Base-by-base conservation (phyloP, 2,797 vertebrate genomes). In the Malacoctenus gilli region DNA sequence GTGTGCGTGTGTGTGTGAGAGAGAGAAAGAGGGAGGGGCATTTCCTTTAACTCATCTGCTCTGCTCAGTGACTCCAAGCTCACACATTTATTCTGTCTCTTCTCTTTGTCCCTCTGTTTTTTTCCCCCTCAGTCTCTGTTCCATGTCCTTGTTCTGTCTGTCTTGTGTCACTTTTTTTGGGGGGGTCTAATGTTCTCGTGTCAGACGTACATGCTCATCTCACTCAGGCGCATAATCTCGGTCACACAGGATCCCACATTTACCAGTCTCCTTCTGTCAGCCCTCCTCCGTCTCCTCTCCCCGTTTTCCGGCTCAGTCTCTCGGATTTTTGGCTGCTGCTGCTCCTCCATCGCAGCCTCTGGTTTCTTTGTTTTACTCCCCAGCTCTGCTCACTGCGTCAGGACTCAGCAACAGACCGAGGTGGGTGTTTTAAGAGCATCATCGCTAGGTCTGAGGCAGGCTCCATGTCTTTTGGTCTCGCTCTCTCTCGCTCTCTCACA, bases 381-480 rank as follows among this genome's bases (percentile, higher is more conserved):
- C 19, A 70, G 76, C 79, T 68, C 72, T 81, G 72, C 72, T 84
- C 81, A 71, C 86, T 85, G 87, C 85, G 69, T 81, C 87, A 87
- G 88, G 78, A 83, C 66, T 84, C 85, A 3, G 82, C 84, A 75
- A 79, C 81, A 86, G 82, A 89, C 85, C 75, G 85, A 92, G 89
- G 91, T 93, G 85, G 88, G 90, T 92, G 74, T 80, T 74, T 68
- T 49, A 61, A 80, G 55, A 66, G 66, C 74, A 59, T 80, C 57
- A 53, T 79, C 4, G 55, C 72, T 77, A 54, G 61, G 35, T 80
- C 71, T 80, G 50, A 73, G 55, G 66, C 66, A 75, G 55, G 68
- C 66, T 80, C 35, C 58, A 63, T 71, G 65, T 76, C 71, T 76
- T n/a, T 70, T 68, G 40, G 40, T 59, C 25, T 77, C 68, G 60